These are phyloP conservation scores for Hypselothyrea guttata DNA, from an alignment of 2,888 invertebrate species.

Conservation along the genomic window DNA sequence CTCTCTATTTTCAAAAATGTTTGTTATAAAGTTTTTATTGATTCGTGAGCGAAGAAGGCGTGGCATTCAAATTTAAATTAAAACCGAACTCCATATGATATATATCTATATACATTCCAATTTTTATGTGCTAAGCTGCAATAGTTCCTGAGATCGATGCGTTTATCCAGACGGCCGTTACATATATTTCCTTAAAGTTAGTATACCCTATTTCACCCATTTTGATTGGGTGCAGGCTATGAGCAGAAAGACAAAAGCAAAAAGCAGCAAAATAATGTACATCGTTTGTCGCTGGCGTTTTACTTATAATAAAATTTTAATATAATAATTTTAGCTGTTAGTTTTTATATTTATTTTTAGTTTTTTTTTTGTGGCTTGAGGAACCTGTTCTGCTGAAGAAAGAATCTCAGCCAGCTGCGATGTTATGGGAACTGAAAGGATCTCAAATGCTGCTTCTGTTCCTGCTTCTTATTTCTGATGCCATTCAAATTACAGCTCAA, in stretches of 20 bases:
- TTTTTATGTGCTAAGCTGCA: no score
- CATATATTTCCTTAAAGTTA: no score
- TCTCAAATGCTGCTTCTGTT: slow-evolving; percentile 36
- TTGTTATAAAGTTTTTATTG: no score
- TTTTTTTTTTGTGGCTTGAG: slow-evolving; percentile 26
- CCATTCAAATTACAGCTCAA: slow-evolving; percentile 66
- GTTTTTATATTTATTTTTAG: slow-evolving; percentile 40
- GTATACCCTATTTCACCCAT: no score
- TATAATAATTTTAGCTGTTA: slow-evolving; percentile 58
- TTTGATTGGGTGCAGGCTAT: not conserved
- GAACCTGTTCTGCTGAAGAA: slow-evolving; percentile 36
- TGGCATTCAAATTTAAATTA: no score
- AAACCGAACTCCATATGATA: no score
- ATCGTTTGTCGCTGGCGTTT: not conserved
- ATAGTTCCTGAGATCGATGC: no score
- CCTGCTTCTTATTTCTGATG: slow-evolving; percentile 21
- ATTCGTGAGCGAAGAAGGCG: no score
- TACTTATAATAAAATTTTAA: slow-evolving; percentile 51
- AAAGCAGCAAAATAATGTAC: no score
- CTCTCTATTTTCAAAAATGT: no score
- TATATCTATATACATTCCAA: no score
- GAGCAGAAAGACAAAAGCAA: slow-evolving; percentile 1
- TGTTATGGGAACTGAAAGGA: slow-evolving; percentile 25
- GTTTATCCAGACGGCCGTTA: no score
- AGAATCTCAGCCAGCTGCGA: slow-evolving; percentile 66